Base-by-base conservation (phyloP, 2,888 invertebrate genomes). In the Leucoma salicis region DNA sequence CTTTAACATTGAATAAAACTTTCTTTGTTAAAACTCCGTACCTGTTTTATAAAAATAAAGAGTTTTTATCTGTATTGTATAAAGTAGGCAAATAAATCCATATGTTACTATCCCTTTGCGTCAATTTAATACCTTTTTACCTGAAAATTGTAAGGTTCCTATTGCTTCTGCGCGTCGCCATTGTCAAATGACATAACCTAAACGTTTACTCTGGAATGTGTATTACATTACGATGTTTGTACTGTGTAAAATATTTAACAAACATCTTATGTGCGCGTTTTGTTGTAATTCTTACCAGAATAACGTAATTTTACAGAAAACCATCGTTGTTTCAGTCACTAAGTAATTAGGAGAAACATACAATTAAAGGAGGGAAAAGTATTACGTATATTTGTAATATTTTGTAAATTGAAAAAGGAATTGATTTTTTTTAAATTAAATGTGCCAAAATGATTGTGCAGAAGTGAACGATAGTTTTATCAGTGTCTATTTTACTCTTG, bases 101-200 rank as follows among this genome's bases (percentile, higher is more conserved):
- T 73, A 71, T 8, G 31, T 15, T 47, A 53, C 52, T 37, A 50
- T 53, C 31, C 53, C 37, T 39, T 45, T 46, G 45, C 44, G 46
- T 63, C 53, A 62, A 65, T 65, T 61, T 62, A 64, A 54, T 64
- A 50, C 56, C 60, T 61, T 63, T 58, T 44, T 67, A 74, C 73
- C 71, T 74, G 73, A 36, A 45, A 14, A 33, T 47, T 42, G 44
- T 49, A 51, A 57, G 54, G 55, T 53, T 43, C 54, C 59, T 59
- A 78, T 60, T 74, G 78, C 81, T 70, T 68, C 80, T 87, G 88
- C 85, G 87, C 82, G 79, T 52, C 54, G 55, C 78, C 74, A 79
- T 79, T 82, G 80, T 79, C 72, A 76, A 66, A 60, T 62, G 65
- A 73, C 70, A 80, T 85, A 85, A 86, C 85, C 81, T 82, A 49